phyloP scores from a whole-genome alignment of 2,113 vertebrate species.

The Triplophysa siluroides region DNA sequence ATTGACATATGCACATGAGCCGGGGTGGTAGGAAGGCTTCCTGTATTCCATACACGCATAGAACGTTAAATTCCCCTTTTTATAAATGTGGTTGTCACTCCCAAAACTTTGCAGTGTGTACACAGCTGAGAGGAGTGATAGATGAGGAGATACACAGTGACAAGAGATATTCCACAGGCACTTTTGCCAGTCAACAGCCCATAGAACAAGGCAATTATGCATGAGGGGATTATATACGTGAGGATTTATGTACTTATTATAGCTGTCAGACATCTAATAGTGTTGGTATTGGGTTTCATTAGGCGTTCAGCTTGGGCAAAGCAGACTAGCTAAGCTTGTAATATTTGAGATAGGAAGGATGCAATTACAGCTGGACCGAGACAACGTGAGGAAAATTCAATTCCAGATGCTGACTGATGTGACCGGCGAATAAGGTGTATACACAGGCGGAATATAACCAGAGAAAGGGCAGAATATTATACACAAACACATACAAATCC shows the following conservation, averaged over 20 bases:
- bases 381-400: constrained; percentile 51
- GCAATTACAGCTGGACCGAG: constrained; percentile 48
- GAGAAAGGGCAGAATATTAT: constrained; percentile 4
- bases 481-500: background rate
- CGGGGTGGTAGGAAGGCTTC: no score
- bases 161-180: background rate
- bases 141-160: background rate
- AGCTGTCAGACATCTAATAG: constrained; percentile 48
- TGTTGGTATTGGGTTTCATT: constrained; percentile 54
- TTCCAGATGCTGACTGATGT: constrained; percentile 46
- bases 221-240: constrained; percentile 20
- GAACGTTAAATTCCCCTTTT: background rate
- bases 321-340: constrained; percentile 42
- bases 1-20: no score
- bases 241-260: constrained; percentile 46
- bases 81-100: background rate
- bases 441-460: constrained; percentile 29
- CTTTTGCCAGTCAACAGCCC: constrained; percentile 31
- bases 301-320: constrained; percentile 39
- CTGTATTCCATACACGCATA: no score
- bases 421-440: constrained; percentile 16
- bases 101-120: background rate
- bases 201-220: constrained; percentile 27
- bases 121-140: background rate
- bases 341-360: constrained; percentile 49